phyloP scores from a whole-genome alignment of 2,797 vertebrate species.

The Onychomys torridus region DNA sequence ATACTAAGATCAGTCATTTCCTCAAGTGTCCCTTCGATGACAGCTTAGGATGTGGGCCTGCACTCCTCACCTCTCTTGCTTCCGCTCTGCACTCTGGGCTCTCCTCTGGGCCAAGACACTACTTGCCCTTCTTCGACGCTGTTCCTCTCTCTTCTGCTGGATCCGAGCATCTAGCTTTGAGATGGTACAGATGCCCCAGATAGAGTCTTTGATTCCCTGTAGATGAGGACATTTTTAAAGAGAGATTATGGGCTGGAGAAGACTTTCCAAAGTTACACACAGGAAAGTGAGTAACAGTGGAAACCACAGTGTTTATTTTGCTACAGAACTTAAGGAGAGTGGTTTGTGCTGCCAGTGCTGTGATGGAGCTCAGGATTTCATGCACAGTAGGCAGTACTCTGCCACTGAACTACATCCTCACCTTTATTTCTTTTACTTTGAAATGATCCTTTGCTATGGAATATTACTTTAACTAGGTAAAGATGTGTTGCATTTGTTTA shows the following conservation, averaged over 20 bases:
- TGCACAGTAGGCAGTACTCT: neutral
- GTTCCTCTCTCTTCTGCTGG: conserved; percentile 98
- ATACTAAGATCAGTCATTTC: neutral
- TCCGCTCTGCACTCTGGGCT: conserved; percentile 95
- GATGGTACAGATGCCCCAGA: conserved; percentile 98
- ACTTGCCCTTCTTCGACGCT: conserved; percentile 92
- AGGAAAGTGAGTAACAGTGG: neutral
- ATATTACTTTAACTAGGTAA: neutral
- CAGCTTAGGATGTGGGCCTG: neutral
- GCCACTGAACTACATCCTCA: neutral
- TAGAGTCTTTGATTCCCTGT: conserved; percentile 98
- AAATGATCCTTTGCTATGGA: neutral
- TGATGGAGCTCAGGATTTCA: neutral
- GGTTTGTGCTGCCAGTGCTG: neutral
- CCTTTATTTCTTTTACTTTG: neutral
- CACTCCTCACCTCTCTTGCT: conserved; percentile 92
- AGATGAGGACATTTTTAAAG: conserved; percentile 27
- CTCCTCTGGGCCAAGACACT: conserved; percentile 95
- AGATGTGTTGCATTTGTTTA: neutral
- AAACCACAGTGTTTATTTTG: conserved; percentile 40
- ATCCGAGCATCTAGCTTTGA: conserved; percentile 98
- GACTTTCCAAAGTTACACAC: conserved; percentile 29
- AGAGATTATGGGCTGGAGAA: neutral
- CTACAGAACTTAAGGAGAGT: neutral
- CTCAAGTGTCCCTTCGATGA: neutral